Conservation (phyloP, 1,140 invertebrate genomes). For the Globodera rostochiensis region DNA sequence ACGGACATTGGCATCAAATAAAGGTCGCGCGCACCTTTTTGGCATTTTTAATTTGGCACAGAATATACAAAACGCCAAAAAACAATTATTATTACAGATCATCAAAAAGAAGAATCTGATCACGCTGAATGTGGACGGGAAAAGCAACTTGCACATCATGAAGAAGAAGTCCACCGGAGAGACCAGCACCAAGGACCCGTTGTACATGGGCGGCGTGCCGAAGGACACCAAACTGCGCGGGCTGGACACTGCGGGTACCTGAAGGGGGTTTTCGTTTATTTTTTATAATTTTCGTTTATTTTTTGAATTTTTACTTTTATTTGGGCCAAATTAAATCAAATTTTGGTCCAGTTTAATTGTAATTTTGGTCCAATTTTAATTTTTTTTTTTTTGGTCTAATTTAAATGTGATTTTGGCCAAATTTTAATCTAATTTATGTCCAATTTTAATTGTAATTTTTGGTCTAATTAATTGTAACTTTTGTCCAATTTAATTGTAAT, state of each 20-base stretch:
- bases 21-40: constrained; percentile 70
- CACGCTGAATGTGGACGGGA: constrained; percentile 78
- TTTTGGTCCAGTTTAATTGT: too few relatives aligned
- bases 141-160: constrained; percentile 73
- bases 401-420: too few relatives aligned
- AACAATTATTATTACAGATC: constrained; percentile 71
- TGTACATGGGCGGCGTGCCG: constrained; percentile 86
- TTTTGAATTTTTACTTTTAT: too few relatives aligned
- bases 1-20: constrained; percentile 90
- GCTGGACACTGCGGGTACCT: constrained; percentile 48
- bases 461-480: too few relatives aligned
- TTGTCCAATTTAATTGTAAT: too few relatives aligned
- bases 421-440: too few relatives aligned
- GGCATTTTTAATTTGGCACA: too few relatives aligned
- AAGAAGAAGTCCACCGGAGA: constrained; percentile 74
- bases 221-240: constrained; percentile 60
- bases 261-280: not conserved
- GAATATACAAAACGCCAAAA: too few relatives aligned
- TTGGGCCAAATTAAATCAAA: too few relatives aligned
- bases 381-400: too few relatives aligned
- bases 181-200: constrained; percentile 80
- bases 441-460: too few relatives aligned
- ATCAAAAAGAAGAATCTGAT: constrained; percentile 82
- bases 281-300: too few relatives aligned
- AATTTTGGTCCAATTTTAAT: not conserved